Evolutionary conservation across 2,888 invertebrate genomes (phyloP).

Genomic region (Clanis bilineata): DNA sequence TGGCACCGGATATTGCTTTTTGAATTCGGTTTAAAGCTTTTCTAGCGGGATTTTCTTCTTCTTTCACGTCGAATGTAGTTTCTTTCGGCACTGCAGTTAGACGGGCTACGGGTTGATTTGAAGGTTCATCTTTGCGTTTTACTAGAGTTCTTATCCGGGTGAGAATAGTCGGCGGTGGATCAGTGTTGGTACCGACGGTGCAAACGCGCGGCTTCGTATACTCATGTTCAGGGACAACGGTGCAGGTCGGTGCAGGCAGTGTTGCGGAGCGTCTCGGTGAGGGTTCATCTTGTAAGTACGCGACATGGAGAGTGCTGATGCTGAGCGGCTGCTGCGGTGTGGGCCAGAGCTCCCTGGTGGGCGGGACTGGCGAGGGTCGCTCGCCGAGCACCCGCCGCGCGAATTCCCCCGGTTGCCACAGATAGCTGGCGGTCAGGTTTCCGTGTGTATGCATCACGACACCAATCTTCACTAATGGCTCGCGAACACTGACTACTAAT

Average conservation of each 20-base stretch:
- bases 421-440: conserved; percentile 71
- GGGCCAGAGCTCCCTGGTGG: conserved; percentile 72
- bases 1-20: conserved; percentile 64
- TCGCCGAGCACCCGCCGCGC: conserved; percentile 74
- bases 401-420: conserved; percentile 77
- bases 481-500: conserved; percentile 62
- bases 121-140: conserved; percentile 46
- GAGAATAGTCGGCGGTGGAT: conserved; percentile 59
- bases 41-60: conserved; percentile 54
- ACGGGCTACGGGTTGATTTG: conserved; percentile 49
- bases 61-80: conserved; percentile 53
- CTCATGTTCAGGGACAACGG: conserved; percentile 45
- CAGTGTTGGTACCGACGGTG: conserved; percentile 73
- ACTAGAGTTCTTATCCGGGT: conserved; percentile 51
- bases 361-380: conserved; percentile 71
- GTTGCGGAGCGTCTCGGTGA: conserved; percentile 57
- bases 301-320: conserved; percentile 73
- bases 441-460: conserved; percentile 76
- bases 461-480: conserved; percentile 58
- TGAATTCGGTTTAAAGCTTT: conserved; percentile 63
- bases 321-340: conserved; percentile 64
- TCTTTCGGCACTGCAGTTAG: conserved; percentile 61
- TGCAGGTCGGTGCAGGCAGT: conserved; percentile 58
- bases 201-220: conserved; percentile 54
- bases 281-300: conserved; percentile 68